Conservation (phyloP, 2,113 vertebrate genomes). For the Apodemus sylvaticus region DNA sequence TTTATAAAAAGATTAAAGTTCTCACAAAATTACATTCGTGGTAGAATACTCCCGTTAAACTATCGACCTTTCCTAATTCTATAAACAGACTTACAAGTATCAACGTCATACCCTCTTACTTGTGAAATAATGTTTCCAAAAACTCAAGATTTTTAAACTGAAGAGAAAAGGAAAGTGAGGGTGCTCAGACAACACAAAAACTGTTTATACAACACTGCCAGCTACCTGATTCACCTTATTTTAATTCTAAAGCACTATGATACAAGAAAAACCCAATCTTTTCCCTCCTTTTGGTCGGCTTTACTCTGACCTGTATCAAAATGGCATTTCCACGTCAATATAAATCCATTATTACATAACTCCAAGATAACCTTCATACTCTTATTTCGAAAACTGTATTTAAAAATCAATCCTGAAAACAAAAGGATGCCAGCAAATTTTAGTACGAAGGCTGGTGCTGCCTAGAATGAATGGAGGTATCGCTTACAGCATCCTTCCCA, state of each 20-base stretch:
- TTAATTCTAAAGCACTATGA: conserved; percentile 9
- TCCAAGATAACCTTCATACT: conserved; percentile 51
- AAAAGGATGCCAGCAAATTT: not conserved
- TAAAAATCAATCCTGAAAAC: conserved; percentile 19
- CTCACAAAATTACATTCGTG: not conserved
- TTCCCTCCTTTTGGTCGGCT: conserved; percentile 16
- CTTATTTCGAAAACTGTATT: conserved; percentile 36
- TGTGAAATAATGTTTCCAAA: not conserved
- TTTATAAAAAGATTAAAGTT: conserved; percentile 45
- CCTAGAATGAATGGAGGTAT: conserved; percentile 58
- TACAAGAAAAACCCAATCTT: conserved; percentile 44
- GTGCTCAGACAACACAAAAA: not conserved
- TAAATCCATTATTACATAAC: conserved; percentile 49
- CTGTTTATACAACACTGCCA: not conserved
- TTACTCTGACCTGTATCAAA: conserved; percentile 49
- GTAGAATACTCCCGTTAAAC: not conserved
- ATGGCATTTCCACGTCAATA: conserved; percentile 42
- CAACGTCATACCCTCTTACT: not conserved
- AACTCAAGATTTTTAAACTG: not conserved
- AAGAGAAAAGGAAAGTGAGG: not conserved
- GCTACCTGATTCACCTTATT: conserved; percentile 38
- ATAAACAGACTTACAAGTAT: not conserved
- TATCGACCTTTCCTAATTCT: not conserved
- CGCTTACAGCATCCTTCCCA: conserved; percentile 23
- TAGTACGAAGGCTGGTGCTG: not conserved